A percentile compares a stretch with the other conserved stretches of the same genome.
These are phyloP conservation scores for Galeruca laticollis DNA, from an alignment of 2,888 invertebrate genomes.

Conservation along the genomic window DNA sequence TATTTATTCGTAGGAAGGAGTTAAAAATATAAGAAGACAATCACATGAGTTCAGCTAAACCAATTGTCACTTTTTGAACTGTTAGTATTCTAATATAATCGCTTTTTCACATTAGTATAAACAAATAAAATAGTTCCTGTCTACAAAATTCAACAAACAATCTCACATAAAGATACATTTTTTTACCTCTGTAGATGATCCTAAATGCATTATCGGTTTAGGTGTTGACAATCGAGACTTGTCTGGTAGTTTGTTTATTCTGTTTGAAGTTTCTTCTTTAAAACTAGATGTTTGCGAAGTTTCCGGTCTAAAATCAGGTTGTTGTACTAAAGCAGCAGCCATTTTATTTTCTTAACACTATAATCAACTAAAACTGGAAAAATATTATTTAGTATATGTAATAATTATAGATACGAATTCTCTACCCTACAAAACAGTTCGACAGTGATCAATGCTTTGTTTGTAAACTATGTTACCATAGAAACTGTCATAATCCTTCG, in stretches of 20 bases:
- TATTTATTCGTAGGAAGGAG: no score
- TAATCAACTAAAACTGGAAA: not conserved
- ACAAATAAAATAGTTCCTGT: no score
- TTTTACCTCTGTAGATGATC: constrained; percentile 70
- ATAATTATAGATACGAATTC: not conserved
- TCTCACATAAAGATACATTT: no score
- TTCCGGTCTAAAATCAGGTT: constrained; percentile 38
- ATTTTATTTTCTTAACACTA: not conserved
- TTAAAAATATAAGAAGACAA: no score
- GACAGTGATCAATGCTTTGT: not conserved
- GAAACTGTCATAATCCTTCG: not conserved
- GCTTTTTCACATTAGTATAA: no score
- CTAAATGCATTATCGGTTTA: constrained; percentile 70
- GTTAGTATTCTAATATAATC: no score
- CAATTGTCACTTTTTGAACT: no score
- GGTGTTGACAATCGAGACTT: constrained; percentile 61
- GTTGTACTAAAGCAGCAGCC: constrained; percentile 27
- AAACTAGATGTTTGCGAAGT: constrained; percentile 40
- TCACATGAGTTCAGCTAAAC: no score
- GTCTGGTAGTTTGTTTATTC: constrained; percentile 47
- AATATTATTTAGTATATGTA: not conserved
- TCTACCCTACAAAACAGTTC: not conserved
- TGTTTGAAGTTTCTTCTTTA: constrained; percentile 40
- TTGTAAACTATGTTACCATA: constrained; percentile 8
- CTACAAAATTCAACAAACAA: no score